These are phyloP conservation scores for Ptychoptera albimana DNA, from an alignment of 2,888 invertebrate species.

Conservation along the genomic window DNA sequence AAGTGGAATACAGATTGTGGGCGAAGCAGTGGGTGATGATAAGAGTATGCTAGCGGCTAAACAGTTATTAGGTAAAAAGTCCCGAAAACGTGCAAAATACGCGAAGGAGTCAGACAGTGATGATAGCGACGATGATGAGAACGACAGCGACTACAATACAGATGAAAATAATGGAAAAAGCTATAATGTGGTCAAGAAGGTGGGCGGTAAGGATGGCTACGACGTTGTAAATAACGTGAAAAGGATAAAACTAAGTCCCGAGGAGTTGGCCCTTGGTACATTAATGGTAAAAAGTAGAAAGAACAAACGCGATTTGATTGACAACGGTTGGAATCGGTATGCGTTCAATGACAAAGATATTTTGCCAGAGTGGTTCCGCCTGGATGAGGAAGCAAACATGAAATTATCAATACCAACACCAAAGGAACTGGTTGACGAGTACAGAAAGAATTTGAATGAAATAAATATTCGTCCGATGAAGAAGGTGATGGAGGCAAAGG, in stretches of 20 bases:
- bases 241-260: slow-evolving; percentile 59
- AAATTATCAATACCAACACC: slow-evolving; percentile 69
- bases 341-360: slow-evolving; percentile 71
- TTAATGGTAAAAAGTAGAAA: slow-evolving; percentile 83
- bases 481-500: slow-evolving; percentile 95
- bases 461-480: slow-evolving; percentile 92
- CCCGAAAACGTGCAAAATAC: slow-evolving; percentile 23
- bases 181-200: slow-evolving; percentile 50
- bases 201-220: slow-evolving; percentile 30
- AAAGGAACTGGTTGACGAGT: slow-evolving; percentile 68
- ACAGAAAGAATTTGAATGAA: slow-evolving; percentile 65
- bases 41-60: slow-evolving; percentile 3
- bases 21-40: slow-evolving; percentile 21
- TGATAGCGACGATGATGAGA: slow-evolving; percentile 11
- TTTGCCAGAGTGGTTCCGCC: slow-evolving; percentile 90
- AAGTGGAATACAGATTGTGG: slow-evolving; percentile 41
- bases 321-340: slow-evolving; percentile 86
- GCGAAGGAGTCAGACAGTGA: slow-evolving; percentile 15
- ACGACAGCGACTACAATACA: slow-evolving; percentile 5
- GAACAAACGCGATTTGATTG: slow-evolving; percentile 73
- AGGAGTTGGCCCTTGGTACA: slow-evolving; percentile 84
- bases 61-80: slow-evolving; percentile 21
- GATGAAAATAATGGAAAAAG: slow-evolving; percentile 30
- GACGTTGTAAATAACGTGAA: slow-evolving; percentile 16
- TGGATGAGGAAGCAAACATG: slow-evolving; percentile 88